Evolutionary conservation across 2,888 invertebrate species (phyloP).

Genomic region (Bugulina stolonifera): DNA sequence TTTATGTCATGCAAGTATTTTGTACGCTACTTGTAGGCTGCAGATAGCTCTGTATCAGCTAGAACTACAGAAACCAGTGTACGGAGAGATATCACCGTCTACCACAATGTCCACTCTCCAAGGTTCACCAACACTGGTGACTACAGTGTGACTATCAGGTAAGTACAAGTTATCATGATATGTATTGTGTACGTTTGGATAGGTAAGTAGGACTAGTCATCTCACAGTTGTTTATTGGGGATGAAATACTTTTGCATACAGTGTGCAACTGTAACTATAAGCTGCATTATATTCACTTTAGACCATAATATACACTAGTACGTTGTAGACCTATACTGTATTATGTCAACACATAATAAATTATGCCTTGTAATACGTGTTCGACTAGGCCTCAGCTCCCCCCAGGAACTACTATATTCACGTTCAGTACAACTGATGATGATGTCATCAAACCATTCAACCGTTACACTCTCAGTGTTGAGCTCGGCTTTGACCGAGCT

Average conservation of each 20-base stretch:
- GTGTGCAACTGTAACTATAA: too few relatives aligned
- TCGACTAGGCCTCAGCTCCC: background rate
- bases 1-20: too few relatives aligned
- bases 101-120: constrained; percentile 39
- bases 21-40: background rate
- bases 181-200: too few relatives aligned
- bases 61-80: background rate
- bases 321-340: too few relatives aligned
- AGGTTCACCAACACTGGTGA: constrained; percentile 31
- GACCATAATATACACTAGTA: too few relatives aligned
- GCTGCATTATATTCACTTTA: too few relatives aligned
- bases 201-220: too few relatives aligned
- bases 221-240: too few relatives aligned
- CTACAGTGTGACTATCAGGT: constrained; percentile 15
- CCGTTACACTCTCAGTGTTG: background rate
- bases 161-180: too few relatives aligned
- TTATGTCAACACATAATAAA: too few relatives aligned
- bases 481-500: background rate
- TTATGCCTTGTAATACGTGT: too few relatives aligned
- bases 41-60: background rate
- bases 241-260: too few relatives aligned
- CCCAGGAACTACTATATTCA: background rate
- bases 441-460: constrained; percentile 16
- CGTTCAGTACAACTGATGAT: background rate
- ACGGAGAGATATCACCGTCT: constrained; percentile 35